A percentile compares a stretch with the other conserved stretches of the same genome.
Conservation (phyloP, 2,888 invertebrate species). For the Agrochola litura region DNA sequence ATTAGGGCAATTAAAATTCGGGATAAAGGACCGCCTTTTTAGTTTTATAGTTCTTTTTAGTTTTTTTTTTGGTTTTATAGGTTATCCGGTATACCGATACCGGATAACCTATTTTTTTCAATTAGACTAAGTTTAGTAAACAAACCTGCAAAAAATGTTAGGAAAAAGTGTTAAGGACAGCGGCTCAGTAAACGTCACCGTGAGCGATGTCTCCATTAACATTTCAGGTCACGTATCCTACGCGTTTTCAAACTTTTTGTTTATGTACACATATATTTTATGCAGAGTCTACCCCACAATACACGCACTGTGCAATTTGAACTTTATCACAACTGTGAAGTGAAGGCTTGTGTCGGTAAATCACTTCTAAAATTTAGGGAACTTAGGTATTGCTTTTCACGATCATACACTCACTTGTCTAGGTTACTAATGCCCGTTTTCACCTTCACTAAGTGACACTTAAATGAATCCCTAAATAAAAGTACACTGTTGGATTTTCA, state of each 20-base stretch:
- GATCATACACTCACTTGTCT: not conserved
- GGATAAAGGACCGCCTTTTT: too few relatives aligned
- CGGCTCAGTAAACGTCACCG: slow-evolving; percentile 36
- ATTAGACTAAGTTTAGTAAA: slow-evolving; percentile 34
- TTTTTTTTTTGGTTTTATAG: too few relatives aligned
- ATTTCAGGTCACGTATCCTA: slow-evolving; percentile 62
- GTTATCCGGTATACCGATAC: too few relatives aligned
- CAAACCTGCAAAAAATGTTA: slow-evolving; percentile 32
- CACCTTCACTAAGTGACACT: too few relatives aligned
- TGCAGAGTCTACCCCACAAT: slow-evolving; percentile 41
- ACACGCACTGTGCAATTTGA: slow-evolving; percentile 52
- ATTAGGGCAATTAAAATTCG: too few relatives aligned
- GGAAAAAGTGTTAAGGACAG: slow-evolving; percentile 48
- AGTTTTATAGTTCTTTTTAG: too few relatives aligned
- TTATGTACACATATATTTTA: slow-evolving; percentile 55
- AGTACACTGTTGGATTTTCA: too few relatives aligned
- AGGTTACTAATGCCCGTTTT: too few relatives aligned
- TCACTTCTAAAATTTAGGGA: slow-evolving; percentile 16
- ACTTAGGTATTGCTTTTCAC: slow-evolving; percentile 18
- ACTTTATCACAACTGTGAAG: slow-evolving; percentile 42
- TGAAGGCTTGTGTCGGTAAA: slow-evolving; percentile 28
- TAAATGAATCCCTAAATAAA: too few relatives aligned
- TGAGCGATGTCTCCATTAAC: slow-evolving; percentile 50
- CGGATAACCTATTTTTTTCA: not conserved
- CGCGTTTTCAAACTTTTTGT: slow-evolving; percentile 59